Base-by-base conservation (phyloP, 2,888 invertebrate genomes). In the Mimumesa dahlbomi region DNA sequence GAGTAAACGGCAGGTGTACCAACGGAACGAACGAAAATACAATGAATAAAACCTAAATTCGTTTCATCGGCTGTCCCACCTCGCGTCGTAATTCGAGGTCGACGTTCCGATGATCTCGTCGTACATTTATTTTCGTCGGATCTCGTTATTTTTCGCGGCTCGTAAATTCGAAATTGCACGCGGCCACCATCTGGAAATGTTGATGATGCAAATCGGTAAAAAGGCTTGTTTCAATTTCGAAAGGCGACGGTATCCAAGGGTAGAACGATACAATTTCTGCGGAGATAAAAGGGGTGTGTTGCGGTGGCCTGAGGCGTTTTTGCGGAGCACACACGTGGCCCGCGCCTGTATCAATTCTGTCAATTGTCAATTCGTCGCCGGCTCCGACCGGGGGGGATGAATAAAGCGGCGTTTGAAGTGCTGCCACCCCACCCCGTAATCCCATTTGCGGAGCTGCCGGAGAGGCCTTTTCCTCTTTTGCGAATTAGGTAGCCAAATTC, bases 281-380 rank as follows among this genome's bases (percentile, higher is more conserved):
- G 9, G 34, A 19, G 43, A 40, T 25, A 18, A 22, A 13, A 11
- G 25, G 49, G 18, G 34, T 34, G 2, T 18, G 31, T 7, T 19
- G 18, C 16, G 18, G 19, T 21, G 43, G 11, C 61, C 57, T 18
- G 34, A 34, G 70, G 71, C 69, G 68, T 65, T 66, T 53, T 49
- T n/a, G n/a, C n/a, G n/a, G 38, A 57, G 40, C 29, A 29, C 45
- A 36, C 77, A 80, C 81, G 81, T 82, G 82, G 71, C 80, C 58
- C 49, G 25, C 42, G 72, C 78, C n/a, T 77, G 84, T 86, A 87
- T 87, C 88, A 88, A 86, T 88, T 88, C 84, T 89, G 88, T 87
- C 89, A 88, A 88, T 89, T 89, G 89, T 89, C 89, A 89, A 88
- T 88, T 88, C 86, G 75, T 82, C 78, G 74, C 67, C 59, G 63